Conservation (phyloP, 2,113 vertebrate genomes). For the Tapirus terrestris region DNA sequence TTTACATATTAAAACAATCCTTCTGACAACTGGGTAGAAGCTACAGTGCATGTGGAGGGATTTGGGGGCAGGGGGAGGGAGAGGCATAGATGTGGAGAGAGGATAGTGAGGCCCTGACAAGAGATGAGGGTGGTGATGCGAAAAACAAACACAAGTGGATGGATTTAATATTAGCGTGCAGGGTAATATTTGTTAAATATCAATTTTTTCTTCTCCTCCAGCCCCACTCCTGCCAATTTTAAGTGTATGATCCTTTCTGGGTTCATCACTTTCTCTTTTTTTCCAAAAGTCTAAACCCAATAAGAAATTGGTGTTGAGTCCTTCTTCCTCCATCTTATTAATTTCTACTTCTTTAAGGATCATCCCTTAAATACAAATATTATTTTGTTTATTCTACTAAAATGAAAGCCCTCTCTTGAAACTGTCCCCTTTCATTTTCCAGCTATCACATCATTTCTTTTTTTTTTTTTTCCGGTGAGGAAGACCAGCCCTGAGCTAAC, state of each 20-base stretch:
- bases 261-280: neutral
- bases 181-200: neutral
- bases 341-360: neutral
- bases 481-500: no score
- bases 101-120: fast-evolving
- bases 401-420: neutral
- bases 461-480: no score
- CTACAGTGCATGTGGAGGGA: no score
- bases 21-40: neutral
- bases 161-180: neutral
- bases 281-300: neutral
- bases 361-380: neutral
- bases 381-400: neutral
- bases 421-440: no score
- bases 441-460: neutral
- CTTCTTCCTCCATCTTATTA: neutral
- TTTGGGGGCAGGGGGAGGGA: fast-evolving
- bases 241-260: neutral
- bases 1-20: neutral
- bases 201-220: neutral
- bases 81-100: neutral
- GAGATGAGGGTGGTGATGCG: neutral
- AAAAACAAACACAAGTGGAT: neutral
- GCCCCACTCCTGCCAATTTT: neutral
- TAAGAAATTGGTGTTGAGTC: neutral